Conservation (phyloP, 2,797 vertebrate genomes). For the Austrolebias charrua region DNA sequence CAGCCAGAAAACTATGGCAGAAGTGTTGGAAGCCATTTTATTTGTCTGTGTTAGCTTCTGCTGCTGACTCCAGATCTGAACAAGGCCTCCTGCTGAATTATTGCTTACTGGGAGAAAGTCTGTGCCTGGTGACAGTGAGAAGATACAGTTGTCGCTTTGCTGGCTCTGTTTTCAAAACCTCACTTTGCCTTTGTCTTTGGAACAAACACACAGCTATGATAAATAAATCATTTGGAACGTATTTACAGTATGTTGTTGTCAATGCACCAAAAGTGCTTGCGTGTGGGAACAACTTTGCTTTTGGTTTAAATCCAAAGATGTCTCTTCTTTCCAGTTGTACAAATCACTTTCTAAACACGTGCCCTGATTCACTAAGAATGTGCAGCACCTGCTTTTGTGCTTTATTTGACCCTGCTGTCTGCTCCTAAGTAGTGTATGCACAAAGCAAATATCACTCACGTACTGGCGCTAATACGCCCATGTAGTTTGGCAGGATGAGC, state of each 20-base stretch:
- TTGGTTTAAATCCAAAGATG: neutral
- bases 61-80: slow-evolving; percentile 60
- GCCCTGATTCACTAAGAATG: too few relatives aligned
- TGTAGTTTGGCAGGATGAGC: too few relatives aligned
- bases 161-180: slow-evolving; percentile 34
- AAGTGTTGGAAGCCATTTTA: slow-evolving; percentile 42
- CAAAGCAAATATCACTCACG: too few relatives aligned
- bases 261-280: slow-evolving; percentile 11
- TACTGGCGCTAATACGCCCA: too few relatives aligned
- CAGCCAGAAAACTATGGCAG: slow-evolving; percentile 43
- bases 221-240: slow-evolving; percentile 51
- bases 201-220: slow-evolving; percentile 43
- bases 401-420: too few relatives aligned
- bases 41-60: slow-evolving; percentile 53
- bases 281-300: slow-evolving; percentile 15
- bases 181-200: slow-evolving; percentile 27
- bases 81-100: slow-evolving; percentile 72
- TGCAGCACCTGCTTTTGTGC: slow-evolving; percentile 11
- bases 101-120: slow-evolving; percentile 66
- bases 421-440: too few relatives aligned
- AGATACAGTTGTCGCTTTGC: slow-evolving; percentile 42
- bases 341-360: slow-evolving; percentile 35
- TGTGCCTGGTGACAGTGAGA: slow-evolving; percentile 54
- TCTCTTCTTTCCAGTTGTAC: slow-evolving; percentile 17
- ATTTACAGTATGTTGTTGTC: slow-evolving; percentile 27